phyloP scores from a whole-genome alignment of 2,113 vertebrate species.

The Thamnophis sirtalis region DNA sequence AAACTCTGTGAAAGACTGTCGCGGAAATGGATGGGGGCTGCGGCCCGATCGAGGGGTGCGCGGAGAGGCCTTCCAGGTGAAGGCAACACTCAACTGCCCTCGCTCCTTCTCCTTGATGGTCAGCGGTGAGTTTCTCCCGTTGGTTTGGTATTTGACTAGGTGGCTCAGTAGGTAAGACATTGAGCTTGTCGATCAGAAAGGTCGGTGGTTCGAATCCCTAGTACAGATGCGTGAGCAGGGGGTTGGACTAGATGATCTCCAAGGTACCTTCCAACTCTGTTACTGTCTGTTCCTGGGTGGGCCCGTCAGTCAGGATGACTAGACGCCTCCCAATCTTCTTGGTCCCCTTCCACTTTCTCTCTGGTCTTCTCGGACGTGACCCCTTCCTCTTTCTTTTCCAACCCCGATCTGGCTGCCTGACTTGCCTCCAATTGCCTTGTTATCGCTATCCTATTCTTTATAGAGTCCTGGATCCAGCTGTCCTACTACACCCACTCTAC shows the following conservation, averaged over 20 bases:
- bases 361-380: not conserved
- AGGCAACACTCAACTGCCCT: no score
- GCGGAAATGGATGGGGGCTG: constrained; percentile 23
- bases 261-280: no score
- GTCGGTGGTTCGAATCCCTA: no score
- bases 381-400: not conserved
- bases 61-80: not conserved
- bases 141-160: no score
- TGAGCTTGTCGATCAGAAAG: no score
- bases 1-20: constrained; percentile 17
- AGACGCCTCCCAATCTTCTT: not conserved
- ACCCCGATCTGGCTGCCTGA: not conserved
- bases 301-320: not conserved
- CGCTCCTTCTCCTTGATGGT: not conserved
- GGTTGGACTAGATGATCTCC: no score
- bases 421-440: not conserved
- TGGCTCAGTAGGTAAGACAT: no score
- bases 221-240: no score
- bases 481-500: not conserved
- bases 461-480: not conserved
- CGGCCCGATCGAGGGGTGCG: not conserved
- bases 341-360: constrained; percentile 11
- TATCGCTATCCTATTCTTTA: not conserved
- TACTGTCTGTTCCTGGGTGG: no score
- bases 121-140: not conserved